These are phyloP conservation scores for Delichon dasypus DNA, from an alignment of 2,797 vertebrate species.

Conservation along the genomic window DNA sequence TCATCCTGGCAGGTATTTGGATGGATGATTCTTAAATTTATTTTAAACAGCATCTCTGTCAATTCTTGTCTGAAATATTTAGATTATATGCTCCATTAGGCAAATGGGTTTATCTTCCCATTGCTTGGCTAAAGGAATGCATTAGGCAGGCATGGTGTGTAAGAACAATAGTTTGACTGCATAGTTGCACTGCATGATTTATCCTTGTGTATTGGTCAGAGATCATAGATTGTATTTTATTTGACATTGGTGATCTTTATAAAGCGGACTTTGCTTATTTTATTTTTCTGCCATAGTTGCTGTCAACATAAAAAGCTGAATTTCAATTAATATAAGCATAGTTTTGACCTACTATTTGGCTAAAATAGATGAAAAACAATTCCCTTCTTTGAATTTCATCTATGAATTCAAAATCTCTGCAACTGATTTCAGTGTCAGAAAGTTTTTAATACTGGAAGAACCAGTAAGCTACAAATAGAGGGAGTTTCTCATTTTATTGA, in stretches of 20 bases:
- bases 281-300: background rate
- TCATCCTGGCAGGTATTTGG: background rate
- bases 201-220: background rate
- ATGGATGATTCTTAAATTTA: background rate
- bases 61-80: slow-evolving; percentile 35
- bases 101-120: slow-evolving; percentile 14
- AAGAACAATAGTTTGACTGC: slow-evolving; percentile 32
- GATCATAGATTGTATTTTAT: background rate
- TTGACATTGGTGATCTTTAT: background rate
- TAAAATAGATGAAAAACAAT: background rate
- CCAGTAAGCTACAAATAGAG: background rate
- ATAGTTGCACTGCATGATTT: background rate
- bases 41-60: slow-evolving; percentile 15
- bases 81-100: slow-evolving; percentile 20
- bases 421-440: background rate
- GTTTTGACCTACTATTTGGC: background rate
- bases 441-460: background rate
- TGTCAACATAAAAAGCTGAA: background rate
- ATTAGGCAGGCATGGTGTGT: background rate
- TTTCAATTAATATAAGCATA: background rate
- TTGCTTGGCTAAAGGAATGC: slow-evolving; percentile 39
- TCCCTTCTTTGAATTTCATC: background rate
- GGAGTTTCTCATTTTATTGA: background rate
- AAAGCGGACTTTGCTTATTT: background rate
- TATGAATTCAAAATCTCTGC: background rate